Conservation (phyloP, 2,797 vertebrate species). For the Myotis findleyi region DNA sequence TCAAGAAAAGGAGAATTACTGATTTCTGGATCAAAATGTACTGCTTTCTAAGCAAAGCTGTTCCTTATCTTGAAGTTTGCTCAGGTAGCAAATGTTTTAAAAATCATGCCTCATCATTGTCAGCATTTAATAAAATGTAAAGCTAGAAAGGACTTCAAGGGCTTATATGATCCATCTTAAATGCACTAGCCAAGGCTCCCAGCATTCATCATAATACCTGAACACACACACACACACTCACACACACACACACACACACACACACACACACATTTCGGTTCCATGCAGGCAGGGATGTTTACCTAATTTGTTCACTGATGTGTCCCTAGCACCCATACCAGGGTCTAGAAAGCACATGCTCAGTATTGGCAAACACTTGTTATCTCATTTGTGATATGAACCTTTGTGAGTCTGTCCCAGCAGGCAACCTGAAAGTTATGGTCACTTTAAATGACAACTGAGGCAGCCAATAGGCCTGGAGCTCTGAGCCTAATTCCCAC, state of each 20-base stretch:
- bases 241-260: background rate
- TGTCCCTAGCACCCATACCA: background rate
- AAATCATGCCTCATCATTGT: background rate
- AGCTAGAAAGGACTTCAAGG: background rate
- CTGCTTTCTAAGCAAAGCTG: constrained; percentile 9
- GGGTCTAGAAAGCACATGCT: background rate
- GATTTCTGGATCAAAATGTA: constrained; percentile 10
- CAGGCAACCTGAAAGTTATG: background rate
- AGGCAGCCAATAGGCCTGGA: background rate
- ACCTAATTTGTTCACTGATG: background rate
- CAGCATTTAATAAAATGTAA: background rate
- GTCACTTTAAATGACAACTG: background rate
- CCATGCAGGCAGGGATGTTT: background rate
- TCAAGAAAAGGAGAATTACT: background rate
- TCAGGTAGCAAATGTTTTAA: background rate
- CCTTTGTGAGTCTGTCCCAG: background rate
- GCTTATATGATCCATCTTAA: background rate
- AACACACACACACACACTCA: background rate
- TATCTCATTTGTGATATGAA: background rate
- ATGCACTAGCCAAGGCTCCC: background rate
- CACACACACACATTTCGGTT: background rate
- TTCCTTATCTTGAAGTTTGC: constrained; percentile 9
- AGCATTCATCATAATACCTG: background rate
- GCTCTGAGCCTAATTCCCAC: background rate
- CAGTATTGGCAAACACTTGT: background rate